These are phyloP conservation scores for Motacilla alba DNA, from an alignment of 2,113 vertebrate genomes.

Conservation along the genomic window DNA sequence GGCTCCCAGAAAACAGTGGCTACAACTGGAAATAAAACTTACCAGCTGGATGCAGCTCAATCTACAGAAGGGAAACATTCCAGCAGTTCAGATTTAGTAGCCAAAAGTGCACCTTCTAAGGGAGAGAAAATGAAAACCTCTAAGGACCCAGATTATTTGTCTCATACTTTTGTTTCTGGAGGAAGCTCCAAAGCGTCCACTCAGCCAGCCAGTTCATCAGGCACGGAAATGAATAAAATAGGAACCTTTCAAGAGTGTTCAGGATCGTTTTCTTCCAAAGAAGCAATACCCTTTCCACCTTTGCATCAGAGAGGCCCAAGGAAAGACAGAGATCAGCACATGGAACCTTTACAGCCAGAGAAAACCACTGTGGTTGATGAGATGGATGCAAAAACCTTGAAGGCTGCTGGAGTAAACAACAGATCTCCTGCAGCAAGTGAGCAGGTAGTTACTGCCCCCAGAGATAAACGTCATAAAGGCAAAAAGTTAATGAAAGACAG, in stretches of 20 bases:
- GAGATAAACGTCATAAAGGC: slow-evolving; percentile 73
- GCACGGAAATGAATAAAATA: slow-evolving; percentile 20
- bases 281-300: slow-evolving; percentile 58
- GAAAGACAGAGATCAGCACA: slow-evolving; percentile 67
- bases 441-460: slow-evolving; percentile 40
- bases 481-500: slow-evolving; percentile 70
- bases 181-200: slow-evolving; percentile 39
- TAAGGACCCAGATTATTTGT: slow-evolving; percentile 75
- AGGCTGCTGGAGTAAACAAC: slow-evolving; percentile 43
- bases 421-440: slow-evolving; percentile 54
- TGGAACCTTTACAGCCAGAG: slow-evolving; percentile 35
- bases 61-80: slow-evolving; percentile 47
- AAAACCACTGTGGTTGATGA: background rate
- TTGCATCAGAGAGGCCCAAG: slow-evolving; percentile 68
- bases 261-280: slow-evolving; percentile 76
- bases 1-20: slow-evolving; percentile 32
- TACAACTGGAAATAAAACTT: slow-evolving; percentile 32
- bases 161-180: slow-evolving; percentile 62
- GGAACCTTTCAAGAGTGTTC: slow-evolving; percentile 72
- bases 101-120: slow-evolving; percentile 67
- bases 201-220: background rate
- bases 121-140: slow-evolving; percentile 80
- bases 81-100: slow-evolving; percentile 10
- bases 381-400: slow-evolving; percentile 51
- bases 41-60: slow-evolving; percentile 32